Conservation (phyloP, 2,113 vertebrate species). For the Sciurus niger region DNA sequence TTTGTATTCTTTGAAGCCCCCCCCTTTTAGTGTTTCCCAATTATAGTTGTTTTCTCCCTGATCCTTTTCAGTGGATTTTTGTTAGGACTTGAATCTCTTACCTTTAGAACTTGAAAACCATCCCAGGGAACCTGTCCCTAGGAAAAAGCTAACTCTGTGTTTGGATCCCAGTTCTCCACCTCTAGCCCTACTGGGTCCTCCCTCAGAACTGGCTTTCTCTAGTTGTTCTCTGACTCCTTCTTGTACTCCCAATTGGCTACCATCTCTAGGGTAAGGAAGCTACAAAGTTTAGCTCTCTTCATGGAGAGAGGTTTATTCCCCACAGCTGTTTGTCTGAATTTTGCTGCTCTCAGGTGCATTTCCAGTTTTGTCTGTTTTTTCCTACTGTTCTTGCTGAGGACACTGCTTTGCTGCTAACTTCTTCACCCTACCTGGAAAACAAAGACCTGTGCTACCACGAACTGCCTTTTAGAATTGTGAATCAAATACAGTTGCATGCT, state of each 20-base stretch:
- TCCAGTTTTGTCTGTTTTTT: neutral
- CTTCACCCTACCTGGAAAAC: neutral
- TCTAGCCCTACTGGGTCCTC: neutral
- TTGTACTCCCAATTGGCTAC: neutral
- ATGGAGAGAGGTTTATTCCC: neutral
- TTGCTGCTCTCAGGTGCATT: neutral
- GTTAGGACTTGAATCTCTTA: neutral
- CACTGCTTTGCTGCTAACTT: neutral
- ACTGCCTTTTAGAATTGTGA: neutral
- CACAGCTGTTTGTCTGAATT: neutral
- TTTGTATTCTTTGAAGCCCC: neutral
- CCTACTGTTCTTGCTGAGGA: neutral
- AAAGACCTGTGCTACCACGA: neutral
- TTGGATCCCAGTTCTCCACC: neutral
- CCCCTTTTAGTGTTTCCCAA: neutral
- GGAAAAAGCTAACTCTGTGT: neutral
- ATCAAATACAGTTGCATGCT: neutral
- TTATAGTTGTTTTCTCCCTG: neutral
- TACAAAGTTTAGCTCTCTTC: neutral
- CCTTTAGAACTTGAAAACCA: neutral
- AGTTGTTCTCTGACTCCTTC: neutral
- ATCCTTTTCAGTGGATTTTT: neutral
- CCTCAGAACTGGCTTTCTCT: neutral
- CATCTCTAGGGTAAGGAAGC: neutral
- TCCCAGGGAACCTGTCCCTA: neutral